phyloP scores from a whole-genome alignment of 2,888 invertebrate genomes.

The Epinotia brunnichana region DNA sequence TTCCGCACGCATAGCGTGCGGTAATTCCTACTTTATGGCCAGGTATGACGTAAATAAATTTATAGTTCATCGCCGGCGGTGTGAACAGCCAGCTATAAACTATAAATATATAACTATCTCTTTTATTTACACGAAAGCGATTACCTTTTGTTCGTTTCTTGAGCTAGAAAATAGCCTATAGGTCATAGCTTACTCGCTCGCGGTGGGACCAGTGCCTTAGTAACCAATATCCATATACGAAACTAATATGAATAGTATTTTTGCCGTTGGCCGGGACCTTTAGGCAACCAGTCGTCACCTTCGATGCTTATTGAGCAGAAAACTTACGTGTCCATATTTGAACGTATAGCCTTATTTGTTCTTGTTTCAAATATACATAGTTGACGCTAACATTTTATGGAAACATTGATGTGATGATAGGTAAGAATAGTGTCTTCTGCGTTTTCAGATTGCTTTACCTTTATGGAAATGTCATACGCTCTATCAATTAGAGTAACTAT shows the following conservation, averaged over 20 bases:
- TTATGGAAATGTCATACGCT: background rate
- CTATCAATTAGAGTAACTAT: background rate
- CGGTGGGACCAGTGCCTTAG: too few species aligned
- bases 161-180: too few species aligned
- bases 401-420: constrained; percentile 39
- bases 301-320: constrained; percentile 17
- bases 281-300: constrained; percentile 16
- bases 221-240: constrained; percentile 39
- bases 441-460: constrained; percentile 1
- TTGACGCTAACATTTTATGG: constrained; percentile 32
- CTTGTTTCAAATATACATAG: constrained; percentile 33
- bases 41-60: too few species aligned
- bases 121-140: too few species aligned
- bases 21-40: too few species aligned
- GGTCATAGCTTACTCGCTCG: too few species aligned
- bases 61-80: too few species aligned
- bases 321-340: constrained; percentile 23
- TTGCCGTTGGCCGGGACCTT: constrained; percentile 13
- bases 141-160: too few species aligned
- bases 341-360: constrained; percentile 28
- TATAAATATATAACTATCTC: too few species aligned
- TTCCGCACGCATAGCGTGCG: too few species aligned
- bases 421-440: constrained; percentile 5
- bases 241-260: constrained; percentile 33
- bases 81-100: too few species aligned